phyloP scores from a whole-genome alignment of 2,113 vertebrate species.

The Aegotheles bennettii region DNA sequence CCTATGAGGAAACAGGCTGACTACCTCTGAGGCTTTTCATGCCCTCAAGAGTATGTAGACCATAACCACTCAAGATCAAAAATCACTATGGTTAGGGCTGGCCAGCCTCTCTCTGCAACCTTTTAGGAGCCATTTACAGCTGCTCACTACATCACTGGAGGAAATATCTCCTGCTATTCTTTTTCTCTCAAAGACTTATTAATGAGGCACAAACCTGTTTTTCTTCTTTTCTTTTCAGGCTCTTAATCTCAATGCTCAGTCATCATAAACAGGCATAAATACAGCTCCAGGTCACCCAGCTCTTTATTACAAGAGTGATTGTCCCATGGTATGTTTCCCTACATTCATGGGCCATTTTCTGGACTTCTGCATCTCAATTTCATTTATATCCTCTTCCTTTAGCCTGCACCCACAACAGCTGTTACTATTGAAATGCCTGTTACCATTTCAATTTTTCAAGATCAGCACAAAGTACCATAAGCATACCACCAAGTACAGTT shows the following conservation, averaged over 20 bases:
- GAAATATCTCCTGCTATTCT: not conserved
- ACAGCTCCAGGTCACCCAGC: not conserved
- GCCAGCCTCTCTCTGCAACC: not conserved
- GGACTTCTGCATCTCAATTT: not conserved
- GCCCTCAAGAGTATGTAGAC: not conserved
- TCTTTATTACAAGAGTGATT: not conserved
- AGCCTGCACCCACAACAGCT: not conserved
- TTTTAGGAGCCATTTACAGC: not conserved
- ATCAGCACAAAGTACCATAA: not conserved
- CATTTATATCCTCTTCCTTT: not conserved
- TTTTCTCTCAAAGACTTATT: not conserved
- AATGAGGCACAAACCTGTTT: not conserved
- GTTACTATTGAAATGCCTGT: not conserved
- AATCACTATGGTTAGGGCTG: not conserved
- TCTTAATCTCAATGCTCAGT: not conserved
- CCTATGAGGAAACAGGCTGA: not conserved
- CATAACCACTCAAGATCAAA: not conserved
- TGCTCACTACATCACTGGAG: not conserved
- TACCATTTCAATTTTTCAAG: not conserved
- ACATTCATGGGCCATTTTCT: not conserved
- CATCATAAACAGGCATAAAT: not conserved
- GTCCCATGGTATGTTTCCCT: not conserved
- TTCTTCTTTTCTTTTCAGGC: not conserved
- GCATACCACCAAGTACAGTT: not conserved
- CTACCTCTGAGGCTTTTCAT: not conserved